Percentiles rank a stretch among this genome's conserved stretches.
Evolutionary conservation across 2,113 vertebrate genomes (phyloP).

Genomic region (Galbula dea): DNA sequence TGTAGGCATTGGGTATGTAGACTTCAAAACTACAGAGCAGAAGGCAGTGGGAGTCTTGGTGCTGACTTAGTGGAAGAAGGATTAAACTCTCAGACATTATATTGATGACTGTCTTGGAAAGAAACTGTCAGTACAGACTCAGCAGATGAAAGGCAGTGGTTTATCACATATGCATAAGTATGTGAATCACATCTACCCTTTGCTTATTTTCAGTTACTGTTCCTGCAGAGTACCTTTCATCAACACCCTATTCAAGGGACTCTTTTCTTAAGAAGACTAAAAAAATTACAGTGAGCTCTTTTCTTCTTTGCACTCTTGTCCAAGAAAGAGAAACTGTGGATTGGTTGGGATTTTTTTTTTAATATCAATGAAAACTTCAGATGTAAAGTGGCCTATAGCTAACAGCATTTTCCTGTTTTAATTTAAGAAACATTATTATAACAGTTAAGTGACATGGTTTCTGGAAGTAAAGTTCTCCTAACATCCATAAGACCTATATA

Average conservation of each 20-base stretch:
- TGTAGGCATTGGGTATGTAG: not conserved
- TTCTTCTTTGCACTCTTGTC: not conserved
- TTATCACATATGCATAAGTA: not conserved
- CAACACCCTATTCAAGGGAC: not conserved
- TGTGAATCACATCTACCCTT: not conserved
- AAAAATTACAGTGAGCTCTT: not conserved
- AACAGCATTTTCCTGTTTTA: not conserved
- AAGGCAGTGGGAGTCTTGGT: constrained; percentile 34
- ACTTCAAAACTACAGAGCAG: not conserved
- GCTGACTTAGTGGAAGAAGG: not conserved
- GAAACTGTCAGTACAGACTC: constrained; percentile 17
- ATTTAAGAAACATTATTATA: not conserved
- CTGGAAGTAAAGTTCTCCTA: not conserved
- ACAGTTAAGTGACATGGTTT: not conserved
- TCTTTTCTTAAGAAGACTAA: not conserved
- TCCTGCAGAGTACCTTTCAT: not conserved
- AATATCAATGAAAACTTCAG: not conserved
- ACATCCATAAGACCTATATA: not conserved
- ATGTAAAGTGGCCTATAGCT: not conserved
- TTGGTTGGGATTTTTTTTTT: not conserved
- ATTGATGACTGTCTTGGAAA: constrained; percentile 36
- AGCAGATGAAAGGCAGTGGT: not conserved
- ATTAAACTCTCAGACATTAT: constrained; percentile 14
- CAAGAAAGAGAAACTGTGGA: not conserved
- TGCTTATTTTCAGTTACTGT: not conserved